Evolutionary conservation across 1,140 invertebrate species (phyloP).

Genomic region (Cydia fagiglandana): DNA sequence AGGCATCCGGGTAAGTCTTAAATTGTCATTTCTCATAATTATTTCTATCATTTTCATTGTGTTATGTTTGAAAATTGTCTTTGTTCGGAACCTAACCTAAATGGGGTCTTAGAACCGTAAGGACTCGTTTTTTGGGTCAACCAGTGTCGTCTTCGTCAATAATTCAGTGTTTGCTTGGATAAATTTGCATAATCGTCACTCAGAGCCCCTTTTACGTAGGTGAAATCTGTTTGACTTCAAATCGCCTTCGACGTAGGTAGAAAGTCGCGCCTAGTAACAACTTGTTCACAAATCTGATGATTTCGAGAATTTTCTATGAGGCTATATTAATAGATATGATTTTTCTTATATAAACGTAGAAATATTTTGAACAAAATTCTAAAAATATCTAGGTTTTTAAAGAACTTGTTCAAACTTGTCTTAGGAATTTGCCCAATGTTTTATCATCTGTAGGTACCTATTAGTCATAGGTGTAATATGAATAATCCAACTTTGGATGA

Average conservation of each 20-base stretch:
- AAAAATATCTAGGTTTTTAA: background rate
- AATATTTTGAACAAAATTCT: background rate
- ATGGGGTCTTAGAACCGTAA: constrained; percentile 38
- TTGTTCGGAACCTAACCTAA: constrained; percentile 52
- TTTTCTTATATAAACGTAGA: background rate
- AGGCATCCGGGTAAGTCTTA: constrained; percentile 71
- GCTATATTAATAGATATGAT: background rate
- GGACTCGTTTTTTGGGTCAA: constrained; percentile 65
- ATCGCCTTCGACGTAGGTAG: background rate
- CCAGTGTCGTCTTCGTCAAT: constrained; percentile 61
- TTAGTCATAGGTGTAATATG: background rate
- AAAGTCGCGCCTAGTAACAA: constrained; percentile 30
- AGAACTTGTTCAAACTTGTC: constrained; percentile 5
- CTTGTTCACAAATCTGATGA: background rate
- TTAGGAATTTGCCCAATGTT: background rate
- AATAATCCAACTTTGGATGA: no score
- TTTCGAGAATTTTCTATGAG: constrained; percentile 8
- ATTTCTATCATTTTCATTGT: constrained; percentile 37
- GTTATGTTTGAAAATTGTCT: constrained; percentile 40
- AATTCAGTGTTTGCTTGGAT: constrained; percentile 41
- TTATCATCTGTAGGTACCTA: background rate
- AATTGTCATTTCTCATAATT: constrained; percentile 39
- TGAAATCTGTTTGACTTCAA: constrained; percentile 17
- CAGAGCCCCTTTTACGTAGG: constrained; percentile 32
- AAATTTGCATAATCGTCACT: constrained; percentile 52